phyloP scores from a whole-genome alignment of 2,888 invertebrate genomes.

The Anorthoa munda region DNA sequence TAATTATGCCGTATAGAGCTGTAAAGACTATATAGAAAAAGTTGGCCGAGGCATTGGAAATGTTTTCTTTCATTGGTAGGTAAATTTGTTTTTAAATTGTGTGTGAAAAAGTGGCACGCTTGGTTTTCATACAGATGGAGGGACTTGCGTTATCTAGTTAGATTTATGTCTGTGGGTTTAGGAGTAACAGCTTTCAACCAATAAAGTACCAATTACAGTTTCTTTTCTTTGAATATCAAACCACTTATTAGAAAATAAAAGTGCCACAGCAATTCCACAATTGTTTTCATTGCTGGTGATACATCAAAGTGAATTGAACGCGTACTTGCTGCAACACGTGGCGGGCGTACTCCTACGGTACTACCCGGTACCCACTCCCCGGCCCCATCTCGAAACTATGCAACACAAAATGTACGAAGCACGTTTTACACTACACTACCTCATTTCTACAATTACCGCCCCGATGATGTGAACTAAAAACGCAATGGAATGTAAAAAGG shows the following conservation, averaged over 20 bases:
- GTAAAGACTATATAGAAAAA: too few species aligned
- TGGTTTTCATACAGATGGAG: too few species aligned
- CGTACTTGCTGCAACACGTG: constrained; percentile 57
- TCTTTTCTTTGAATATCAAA: not conserved
- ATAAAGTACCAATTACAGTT: not conserved
- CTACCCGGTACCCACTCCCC: not conserved
- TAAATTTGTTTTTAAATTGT: too few species aligned
- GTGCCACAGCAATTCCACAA: constrained; percentile 34
- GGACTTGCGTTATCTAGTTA: too few species aligned
- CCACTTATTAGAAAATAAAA: constrained; percentile 40
- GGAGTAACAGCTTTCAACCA: too few species aligned
- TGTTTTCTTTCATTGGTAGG: too few species aligned
- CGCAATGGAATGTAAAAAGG: constrained; percentile 66
- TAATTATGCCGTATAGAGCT: too few species aligned
- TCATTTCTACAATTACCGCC: constrained; percentile 46
- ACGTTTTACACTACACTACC: constrained; percentile 55
- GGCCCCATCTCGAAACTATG: constrained; percentile 27
- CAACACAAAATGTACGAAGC: constrained; percentile 25
- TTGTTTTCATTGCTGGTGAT: constrained; percentile 51
- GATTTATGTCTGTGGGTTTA: too few species aligned
- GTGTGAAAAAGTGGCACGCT: too few species aligned
- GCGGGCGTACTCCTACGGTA: constrained; percentile 33
- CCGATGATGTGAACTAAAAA: constrained; percentile 56
- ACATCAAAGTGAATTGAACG: constrained; percentile 61
- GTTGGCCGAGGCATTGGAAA: too few species aligned